These are phyloP conservation scores for Pristionchus fissidentatus DNA, from an alignment of 2,888 invertebrate species.

Conservation along the genomic window DNA sequence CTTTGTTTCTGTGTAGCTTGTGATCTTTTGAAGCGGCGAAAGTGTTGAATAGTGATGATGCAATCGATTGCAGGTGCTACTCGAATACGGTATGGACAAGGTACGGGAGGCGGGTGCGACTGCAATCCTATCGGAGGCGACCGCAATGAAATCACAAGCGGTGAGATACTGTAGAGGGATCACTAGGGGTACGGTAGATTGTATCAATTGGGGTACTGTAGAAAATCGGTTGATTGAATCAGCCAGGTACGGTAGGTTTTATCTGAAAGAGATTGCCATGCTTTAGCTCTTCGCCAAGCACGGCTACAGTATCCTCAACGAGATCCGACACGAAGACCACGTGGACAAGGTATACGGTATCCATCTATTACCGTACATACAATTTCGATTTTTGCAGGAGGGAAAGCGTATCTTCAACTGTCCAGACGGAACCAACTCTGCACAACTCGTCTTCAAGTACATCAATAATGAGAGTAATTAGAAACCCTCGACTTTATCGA, in stretches of 20 bases:
- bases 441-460: background rate
- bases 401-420: conserved; percentile 36
- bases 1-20: too few relatives aligned
- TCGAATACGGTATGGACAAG: conserved; percentile 33
- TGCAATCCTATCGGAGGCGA: conserved; percentile 25
- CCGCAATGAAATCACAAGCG: conserved; percentile 27
- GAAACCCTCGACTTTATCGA: background rate
- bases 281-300: conserved; percentile 41
- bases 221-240: too few relatives aligned
- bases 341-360: conserved; percentile 22
- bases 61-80: background rate
- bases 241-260: too few relatives aligned
- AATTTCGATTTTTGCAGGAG: background rate
- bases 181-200: too few relatives aligned
- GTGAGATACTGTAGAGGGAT: too few relatives aligned
- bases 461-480: background rate
- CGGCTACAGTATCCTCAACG: conserved; percentile 16
- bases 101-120: background rate
- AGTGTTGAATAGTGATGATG: too few relatives aligned
- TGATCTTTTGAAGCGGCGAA: too few relatives aligned
- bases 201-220: too few relatives aligned
- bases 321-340: background rate
- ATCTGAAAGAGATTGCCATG: background rate
- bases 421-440: conserved; percentile 14
- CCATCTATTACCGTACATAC: too few relatives aligned